Percentiles rank a stretch among this genome's conserved stretches.
phyloP scores from a whole-genome alignment of 2,888 invertebrate genomes.

The Lithosia quadra region DNA sequence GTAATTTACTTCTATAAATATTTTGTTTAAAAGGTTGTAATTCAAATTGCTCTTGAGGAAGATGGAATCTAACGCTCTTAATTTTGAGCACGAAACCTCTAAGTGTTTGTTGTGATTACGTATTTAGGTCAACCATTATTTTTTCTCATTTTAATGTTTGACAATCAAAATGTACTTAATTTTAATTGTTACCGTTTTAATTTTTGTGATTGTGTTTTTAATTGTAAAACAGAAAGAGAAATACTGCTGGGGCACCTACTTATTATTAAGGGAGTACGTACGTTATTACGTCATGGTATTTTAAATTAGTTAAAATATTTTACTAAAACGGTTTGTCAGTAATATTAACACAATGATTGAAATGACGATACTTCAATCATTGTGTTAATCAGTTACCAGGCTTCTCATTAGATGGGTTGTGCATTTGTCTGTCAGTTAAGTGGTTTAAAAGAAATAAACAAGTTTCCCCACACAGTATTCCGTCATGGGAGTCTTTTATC shows the following conservation, averaged over 20 bases:
- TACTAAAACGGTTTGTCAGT: too few relatives aligned
- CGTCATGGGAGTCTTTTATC: too few relatives aligned
- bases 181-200: neutral
- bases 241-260: neutral
- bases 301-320: too few relatives aligned
- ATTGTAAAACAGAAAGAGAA: neutral
- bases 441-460: too few relatives aligned
- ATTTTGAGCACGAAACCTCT: neutral
- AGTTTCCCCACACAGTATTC: too few relatives aligned
- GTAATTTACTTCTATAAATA: conserved; percentile 21
- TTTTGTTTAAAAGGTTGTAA: conserved; percentile 34
- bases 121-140: neutral
- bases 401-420: too few relatives aligned
- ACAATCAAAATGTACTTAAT: neutral
- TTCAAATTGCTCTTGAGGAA: conserved; percentile 31
- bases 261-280: too few relatives aligned
- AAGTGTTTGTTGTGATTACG: neutral
- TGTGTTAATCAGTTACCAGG: too few relatives aligned
- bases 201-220: neutral
- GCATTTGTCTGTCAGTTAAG: too few relatives aligned
- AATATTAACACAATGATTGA: too few relatives aligned
- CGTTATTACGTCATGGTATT: too few relatives aligned
- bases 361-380: too few relatives aligned
- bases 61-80: conserved; percentile 34
- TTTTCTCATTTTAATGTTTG: neutral